Percentiles rank a stretch among this genome's conserved stretches.
Evolutionary conservation across 2,113 vertebrate species (phyloP).

Genomic region (Menidia beryllina): DNA sequence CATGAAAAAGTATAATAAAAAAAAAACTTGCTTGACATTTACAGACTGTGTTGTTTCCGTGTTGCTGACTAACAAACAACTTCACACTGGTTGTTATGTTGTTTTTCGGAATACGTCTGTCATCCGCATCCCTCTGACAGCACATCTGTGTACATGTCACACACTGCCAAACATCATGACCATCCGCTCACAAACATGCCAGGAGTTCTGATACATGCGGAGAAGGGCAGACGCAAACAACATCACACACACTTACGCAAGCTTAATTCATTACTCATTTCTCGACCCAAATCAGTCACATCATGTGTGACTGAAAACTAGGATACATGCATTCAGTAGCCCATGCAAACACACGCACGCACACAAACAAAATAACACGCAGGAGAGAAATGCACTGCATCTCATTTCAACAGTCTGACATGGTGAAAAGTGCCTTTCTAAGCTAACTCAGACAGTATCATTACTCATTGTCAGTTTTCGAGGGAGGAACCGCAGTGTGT

Average conservation of each 20-base stretch:
- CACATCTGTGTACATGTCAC: constrained; percentile 55
- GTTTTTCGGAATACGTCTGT: constrained; percentile 39
- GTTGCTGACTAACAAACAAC: constrained; percentile 31
- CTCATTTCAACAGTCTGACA: constrained; percentile 28
- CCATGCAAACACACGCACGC: constrained; percentile 32
- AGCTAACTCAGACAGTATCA: constrained; percentile 38
- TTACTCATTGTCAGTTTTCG: constrained; percentile 58
- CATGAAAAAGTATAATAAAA: no score
- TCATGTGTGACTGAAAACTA: constrained; percentile 59
- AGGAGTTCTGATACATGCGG: constrained; percentile 47
- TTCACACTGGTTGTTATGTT: constrained; percentile 32
- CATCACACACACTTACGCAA: constrained; percentile 49
- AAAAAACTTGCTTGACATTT: constrained; percentile 17
- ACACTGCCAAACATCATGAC: constrained; percentile 53
- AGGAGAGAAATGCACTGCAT: constrained; percentile 26
- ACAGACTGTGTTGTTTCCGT: constrained; percentile 13
- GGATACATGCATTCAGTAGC: constrained; percentile 56
- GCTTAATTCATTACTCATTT: constrained; percentile 73
- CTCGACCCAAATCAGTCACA: constrained; percentile 80
- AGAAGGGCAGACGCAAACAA: constrained; percentile 52
- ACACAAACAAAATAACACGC: constrained; percentile 10
- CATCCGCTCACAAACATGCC: constrained; percentile 46
- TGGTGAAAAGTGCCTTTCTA: constrained; percentile 22
- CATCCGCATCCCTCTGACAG: constrained; percentile 50
- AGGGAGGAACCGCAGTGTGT: constrained; percentile 38